Percentiles rank a stretch among this genome's conserved stretches.
Evolutionary conservation across 2,888 invertebrate genomes (phyloP).

Genomic region (Dascillus cervinus): DNA sequence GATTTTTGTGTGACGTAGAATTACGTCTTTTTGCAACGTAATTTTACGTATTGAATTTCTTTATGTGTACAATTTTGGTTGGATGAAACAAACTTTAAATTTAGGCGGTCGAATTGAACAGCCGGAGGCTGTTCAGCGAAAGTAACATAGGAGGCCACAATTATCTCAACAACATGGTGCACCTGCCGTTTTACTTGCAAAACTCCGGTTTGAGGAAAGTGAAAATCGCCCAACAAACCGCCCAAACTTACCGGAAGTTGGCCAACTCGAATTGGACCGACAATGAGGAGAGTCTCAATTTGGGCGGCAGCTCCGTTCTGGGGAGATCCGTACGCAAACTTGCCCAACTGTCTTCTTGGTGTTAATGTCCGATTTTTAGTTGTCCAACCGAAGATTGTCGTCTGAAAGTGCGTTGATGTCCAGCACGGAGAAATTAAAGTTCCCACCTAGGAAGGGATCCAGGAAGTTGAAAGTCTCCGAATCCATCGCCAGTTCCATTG

Average conservation of each 20-base stretch:
- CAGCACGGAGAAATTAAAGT: slow-evolving; percentile 67
- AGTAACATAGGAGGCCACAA: slow-evolving; percentile 92
- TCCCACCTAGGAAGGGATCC: slow-evolving; percentile 50
- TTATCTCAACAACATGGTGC: slow-evolving; percentile 92
- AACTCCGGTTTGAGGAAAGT: slow-evolving; percentile 90
- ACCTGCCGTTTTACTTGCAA: slow-evolving; percentile 95
- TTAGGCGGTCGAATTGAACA: slow-evolving; percentile 84
- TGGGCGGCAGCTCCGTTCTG: slow-evolving; percentile 40
- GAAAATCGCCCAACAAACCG: slow-evolving; percentile 77
- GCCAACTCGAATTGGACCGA: slow-evolving; percentile 39
- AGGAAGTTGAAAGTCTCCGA: slow-evolving; percentile 76
- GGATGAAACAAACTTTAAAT: too few relatives aligned
- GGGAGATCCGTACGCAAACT: slow-evolving; percentile 46
- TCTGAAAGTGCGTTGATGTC: slow-evolving; percentile 76
- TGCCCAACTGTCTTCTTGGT: too few relatives aligned
- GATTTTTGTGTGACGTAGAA: too few relatives aligned
- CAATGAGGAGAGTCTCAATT: slow-evolving; percentile 47
- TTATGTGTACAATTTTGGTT: too few relatives aligned
- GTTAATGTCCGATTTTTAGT: slow-evolving; percentile 35
- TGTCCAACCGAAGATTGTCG: slow-evolving; percentile 69
- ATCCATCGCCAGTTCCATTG: slow-evolving; percentile 85
- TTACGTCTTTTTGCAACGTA: too few relatives aligned
- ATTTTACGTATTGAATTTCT: too few relatives aligned
- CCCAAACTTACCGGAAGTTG: slow-evolving; percentile 48
- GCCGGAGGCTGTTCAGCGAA: slow-evolving; percentile 79